These are phyloP conservation scores for Muraenolepis orangiensis DNA, from an alignment of 2,797 vertebrate species.

Conservation along the genomic window DNA sequence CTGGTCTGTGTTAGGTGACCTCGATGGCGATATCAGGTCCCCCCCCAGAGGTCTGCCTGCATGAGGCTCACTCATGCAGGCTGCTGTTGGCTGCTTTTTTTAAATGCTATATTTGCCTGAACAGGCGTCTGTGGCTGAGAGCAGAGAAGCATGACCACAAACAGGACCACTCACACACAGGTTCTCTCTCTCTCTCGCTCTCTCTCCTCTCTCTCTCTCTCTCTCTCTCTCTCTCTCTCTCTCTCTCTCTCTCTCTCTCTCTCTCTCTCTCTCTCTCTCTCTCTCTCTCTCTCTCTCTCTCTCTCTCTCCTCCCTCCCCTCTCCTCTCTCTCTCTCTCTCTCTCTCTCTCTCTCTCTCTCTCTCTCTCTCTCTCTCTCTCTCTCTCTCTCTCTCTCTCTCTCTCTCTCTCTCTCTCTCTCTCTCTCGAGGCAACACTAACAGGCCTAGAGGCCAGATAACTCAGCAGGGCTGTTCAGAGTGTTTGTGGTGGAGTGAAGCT, in stretches of 20 bases:
- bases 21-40: too few species aligned
- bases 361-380: constrained; percentile 1
- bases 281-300: constrained; percentile 1
- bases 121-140: constrained; percentile 8
- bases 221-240: not conserved
- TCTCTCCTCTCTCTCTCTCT: not conserved
- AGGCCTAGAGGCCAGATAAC: too few species aligned
- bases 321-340: too few species aligned
- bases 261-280: too few species aligned
- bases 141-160: constrained; percentile 12
- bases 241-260: too few species aligned
- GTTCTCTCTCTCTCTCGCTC: not conserved
- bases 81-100: constrained; percentile 14
- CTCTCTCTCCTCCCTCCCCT: not conserved
- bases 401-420: too few species aligned
- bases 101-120: constrained; percentile 8
- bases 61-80: too few species aligned
- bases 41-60: too few species aligned
- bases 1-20: too few species aligned
- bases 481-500: too few species aligned
- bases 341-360: not conserved
- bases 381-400: not conserved
- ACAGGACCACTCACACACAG: constrained; percentile 12
- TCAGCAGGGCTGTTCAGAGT: too few species aligned
- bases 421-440: too few species aligned